Evolutionary conservation across 2,888 invertebrate species (phyloP).

Genomic region (Steinernema carpocapsae): DNA sequence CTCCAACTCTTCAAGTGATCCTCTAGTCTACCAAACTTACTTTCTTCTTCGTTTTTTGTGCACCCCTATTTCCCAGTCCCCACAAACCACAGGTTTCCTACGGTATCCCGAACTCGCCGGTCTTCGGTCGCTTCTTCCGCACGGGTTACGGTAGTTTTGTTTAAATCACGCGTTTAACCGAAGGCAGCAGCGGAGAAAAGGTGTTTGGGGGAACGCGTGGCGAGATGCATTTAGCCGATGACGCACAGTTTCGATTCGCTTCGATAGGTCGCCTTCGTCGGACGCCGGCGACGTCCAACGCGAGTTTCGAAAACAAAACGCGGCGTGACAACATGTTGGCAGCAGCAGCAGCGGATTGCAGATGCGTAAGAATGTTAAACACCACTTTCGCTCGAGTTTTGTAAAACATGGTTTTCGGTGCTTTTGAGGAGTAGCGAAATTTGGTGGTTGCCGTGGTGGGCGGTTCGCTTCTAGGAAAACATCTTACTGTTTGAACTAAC

Average conservation of each 20-base stretch:
- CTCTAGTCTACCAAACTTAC: conserved; percentile 14
- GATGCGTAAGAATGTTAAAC: conserved; percentile 35
- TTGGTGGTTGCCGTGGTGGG: too few relatives aligned
- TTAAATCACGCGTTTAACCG: conserved; percentile 31
- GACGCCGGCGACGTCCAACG: conserved; percentile 6
- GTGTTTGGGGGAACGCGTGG: conserved; percentile 12
- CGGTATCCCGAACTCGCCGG: neutral
- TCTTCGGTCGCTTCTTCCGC: neutral
- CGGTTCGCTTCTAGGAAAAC: too few relatives aligned
- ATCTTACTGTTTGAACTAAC: too few relatives aligned
- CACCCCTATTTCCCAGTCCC: neutral
- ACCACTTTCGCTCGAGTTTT: neutral
- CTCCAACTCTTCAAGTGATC: conserved; percentile 17
- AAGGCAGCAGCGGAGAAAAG: conserved; percentile 6
- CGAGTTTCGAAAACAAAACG: conserved; percentile 31
- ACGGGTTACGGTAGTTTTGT: conserved; percentile 32
- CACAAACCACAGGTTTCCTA: neutral
- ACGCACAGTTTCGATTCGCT: conserved; percentile 35
- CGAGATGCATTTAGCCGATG: conserved; percentile 34
- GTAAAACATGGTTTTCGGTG: too few relatives aligned
- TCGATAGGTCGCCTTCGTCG: conserved; percentile 21
- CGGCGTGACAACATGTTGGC: conserved; percentile 31
- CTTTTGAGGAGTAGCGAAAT: too few relatives aligned
- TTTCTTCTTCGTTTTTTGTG: neutral
- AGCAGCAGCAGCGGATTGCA: neutral